Evolutionary conservation across 1,140 invertebrate species (phyloP).

Genomic region (Pseudomyrmex sp.): DNA sequence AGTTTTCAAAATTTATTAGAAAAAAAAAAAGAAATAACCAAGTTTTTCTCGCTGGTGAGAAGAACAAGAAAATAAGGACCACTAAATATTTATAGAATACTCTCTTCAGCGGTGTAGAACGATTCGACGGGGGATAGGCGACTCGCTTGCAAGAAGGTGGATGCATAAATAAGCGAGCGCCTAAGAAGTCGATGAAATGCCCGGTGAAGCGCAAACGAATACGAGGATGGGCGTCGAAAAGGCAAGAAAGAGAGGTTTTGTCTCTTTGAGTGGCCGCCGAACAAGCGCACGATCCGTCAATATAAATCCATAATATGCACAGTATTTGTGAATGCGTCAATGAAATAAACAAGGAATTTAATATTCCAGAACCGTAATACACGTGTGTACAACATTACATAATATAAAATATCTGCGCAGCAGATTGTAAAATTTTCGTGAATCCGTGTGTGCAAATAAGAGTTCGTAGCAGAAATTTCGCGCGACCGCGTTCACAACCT

Average conservation of each 20-base stretch:
- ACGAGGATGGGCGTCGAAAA: background rate
- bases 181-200: conserved; percentile 35
- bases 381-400: conserved; percentile 35
- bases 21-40: conserved; percentile 27
- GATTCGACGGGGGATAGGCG: conserved; percentile 34
- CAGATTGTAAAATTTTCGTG: conserved; percentile 36
- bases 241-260: background rate
- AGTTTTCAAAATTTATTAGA: conserved; percentile 27
- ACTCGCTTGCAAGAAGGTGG: conserved; percentile 24
- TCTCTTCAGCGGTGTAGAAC: background rate
- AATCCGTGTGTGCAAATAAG: conserved; percentile 25
- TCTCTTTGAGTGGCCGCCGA: conserved; percentile 5
- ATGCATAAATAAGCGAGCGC: conserved; percentile 45
- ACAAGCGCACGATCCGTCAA: conserved; percentile 24
- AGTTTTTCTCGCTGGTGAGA: background rate
- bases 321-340: background rate
- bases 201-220: conserved; percentile 9
- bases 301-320: conserved; percentile 25
- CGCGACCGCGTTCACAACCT: conserved; percentile 12
- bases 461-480: conserved; percentile 9
- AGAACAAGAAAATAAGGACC: conserved; percentile 20
- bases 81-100: conserved; percentile 54
- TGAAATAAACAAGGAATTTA: conserved; percentile 53
- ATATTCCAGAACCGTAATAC: conserved; percentile 26
- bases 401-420: conserved; percentile 40